Conservation (phyloP, 2,797 vertebrate genomes). For the Sorex maritimensis region DNA sequence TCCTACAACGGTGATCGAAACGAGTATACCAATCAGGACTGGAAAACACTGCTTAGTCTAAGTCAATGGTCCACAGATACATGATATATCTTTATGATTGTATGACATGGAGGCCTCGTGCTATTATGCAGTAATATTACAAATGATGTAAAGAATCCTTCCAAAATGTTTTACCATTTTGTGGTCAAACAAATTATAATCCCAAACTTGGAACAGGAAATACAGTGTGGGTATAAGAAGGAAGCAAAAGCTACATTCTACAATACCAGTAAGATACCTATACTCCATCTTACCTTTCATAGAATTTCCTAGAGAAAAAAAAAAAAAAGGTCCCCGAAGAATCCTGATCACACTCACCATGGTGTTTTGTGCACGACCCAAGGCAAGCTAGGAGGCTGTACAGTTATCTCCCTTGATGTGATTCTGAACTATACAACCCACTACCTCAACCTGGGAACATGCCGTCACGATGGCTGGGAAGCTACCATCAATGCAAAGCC, state of each 20-base stretch:
- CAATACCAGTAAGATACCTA: conserved; percentile 52
- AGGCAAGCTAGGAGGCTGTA: conserved; percentile 99
- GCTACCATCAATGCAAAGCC: conserved; percentile 80
- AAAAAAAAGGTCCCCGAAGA: conserved; percentile 84
- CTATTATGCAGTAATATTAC: neutral
- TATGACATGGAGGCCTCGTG: neutral
- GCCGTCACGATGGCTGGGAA: conserved; percentile 89
- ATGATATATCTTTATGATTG: neutral
- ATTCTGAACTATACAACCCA: conserved; percentile 99
- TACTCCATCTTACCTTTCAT: conserved; percentile 89
- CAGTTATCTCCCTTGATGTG: conserved; percentile 99
- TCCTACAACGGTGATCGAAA: neutral
- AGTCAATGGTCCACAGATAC: neutral
- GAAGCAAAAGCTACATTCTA: conserved; percentile 70
- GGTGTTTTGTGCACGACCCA: conserved; percentile 94
- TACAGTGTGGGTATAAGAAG: conserved; percentile 49
- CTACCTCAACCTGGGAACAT: conserved; percentile 98
- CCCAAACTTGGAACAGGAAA: conserved; percentile 57
- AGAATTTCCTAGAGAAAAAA: conserved; percentile 80
- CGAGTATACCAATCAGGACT: neutral
- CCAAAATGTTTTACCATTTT: neutral
- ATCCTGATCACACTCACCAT: conserved; percentile 83
- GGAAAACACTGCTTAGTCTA: neutral
- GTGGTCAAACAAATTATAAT: conserved; percentile 60
- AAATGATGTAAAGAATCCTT: conserved; percentile 24